phyloP scores from a whole-genome alignment of 1,140 invertebrate species.

The Fopius arisanus region DNA sequence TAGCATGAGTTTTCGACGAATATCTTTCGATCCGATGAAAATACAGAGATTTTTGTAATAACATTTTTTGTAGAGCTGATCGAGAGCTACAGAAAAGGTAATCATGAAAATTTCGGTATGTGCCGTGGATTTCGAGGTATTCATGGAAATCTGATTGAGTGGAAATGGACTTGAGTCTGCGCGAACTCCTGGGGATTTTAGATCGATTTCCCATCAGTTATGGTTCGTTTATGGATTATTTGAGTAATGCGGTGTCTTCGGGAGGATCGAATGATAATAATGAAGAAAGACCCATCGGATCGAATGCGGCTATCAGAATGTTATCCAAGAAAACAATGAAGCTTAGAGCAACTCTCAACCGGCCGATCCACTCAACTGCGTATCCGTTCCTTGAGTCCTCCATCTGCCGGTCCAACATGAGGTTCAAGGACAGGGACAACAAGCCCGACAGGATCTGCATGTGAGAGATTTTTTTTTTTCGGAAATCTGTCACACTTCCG shows the following conservation, averaged over 20 bases:
- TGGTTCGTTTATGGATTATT: too few species aligned
- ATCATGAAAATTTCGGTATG: too few species aligned
- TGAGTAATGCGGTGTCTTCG: background rate
- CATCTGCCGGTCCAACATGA: slow-evolving; percentile 78
- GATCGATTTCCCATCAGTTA: too few species aligned
- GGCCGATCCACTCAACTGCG: slow-evolving; percentile 76
- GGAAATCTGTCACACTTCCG: background rate
- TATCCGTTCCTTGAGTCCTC: slow-evolving; percentile 72
- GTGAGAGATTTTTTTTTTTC: slow-evolving; percentile 50
- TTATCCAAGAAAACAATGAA: slow-evolving; percentile 81
- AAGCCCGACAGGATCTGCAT: slow-evolving; percentile 70
- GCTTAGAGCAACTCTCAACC: slow-evolving; percentile 74
- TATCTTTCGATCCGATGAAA: too few species aligned
- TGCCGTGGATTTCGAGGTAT: too few species aligned
- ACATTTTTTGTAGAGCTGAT: too few species aligned
- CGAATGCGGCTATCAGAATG: slow-evolving; percentile 81
- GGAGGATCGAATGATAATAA: slow-evolving; percentile 14
- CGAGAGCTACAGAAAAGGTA: too few species aligned
- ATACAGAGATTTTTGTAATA: too few species aligned
- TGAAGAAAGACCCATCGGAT: slow-evolving; percentile 63
- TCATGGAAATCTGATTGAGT: too few species aligned
- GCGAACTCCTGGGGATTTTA: too few species aligned
- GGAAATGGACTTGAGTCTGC: too few species aligned
- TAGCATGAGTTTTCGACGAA: too few species aligned
- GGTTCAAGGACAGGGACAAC: slow-evolving; percentile 75